Conservation (phyloP, 2,888 invertebrate species). For the Trissolcus brochymenae region DNA sequence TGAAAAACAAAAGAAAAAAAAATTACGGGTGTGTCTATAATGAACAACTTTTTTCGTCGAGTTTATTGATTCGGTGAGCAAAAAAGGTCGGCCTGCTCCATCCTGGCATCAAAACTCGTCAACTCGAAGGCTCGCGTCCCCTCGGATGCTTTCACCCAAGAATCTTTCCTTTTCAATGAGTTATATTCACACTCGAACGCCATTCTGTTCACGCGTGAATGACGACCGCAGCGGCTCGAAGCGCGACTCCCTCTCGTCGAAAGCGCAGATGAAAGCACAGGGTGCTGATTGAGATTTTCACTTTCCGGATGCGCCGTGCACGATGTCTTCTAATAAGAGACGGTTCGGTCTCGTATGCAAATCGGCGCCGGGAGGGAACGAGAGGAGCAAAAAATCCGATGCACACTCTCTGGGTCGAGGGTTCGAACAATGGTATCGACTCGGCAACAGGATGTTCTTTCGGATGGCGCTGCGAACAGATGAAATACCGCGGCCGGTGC, state of each 20-base stretch:
- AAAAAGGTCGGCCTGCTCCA: conserved; percentile 31
- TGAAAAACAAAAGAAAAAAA: conserved; percentile 15
- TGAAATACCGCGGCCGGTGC: conserved; percentile 21
- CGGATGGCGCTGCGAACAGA: conserved; percentile 26
- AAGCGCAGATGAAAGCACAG: conserved; percentile 44
- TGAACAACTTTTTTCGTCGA: conserved; percentile 36
- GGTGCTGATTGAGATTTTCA: conserved; percentile 57
- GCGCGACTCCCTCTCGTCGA: conserved; percentile 44
- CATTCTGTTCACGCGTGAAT: conserved; percentile 55
- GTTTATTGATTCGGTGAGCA: conserved; percentile 39
- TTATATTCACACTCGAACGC: conserved; percentile 55
- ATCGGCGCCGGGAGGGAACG: conserved; percentile 12
- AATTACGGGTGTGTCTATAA: conserved; percentile 15
- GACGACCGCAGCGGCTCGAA: conserved; percentile 44
- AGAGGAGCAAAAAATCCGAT: conserved; percentile 21
- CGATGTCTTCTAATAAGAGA: conserved; percentile 32
- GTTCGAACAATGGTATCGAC: conserved; percentile 34
- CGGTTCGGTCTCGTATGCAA: conserved; percentile 25
- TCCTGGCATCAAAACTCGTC: conserved; percentile 61
- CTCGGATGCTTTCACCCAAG: conserved; percentile 53
- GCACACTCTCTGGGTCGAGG: conserved; percentile 17
- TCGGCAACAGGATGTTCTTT: conserved; percentile 29
- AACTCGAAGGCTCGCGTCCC: conserved; percentile 50
- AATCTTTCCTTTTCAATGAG: conserved; percentile 57
- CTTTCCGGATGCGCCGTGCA: conserved; percentile 24